These are phyloP conservation scores for Pungitius pungitius DNA, from an alignment of 2,113 vertebrate genomes.

Conservation along the genomic window DNA sequence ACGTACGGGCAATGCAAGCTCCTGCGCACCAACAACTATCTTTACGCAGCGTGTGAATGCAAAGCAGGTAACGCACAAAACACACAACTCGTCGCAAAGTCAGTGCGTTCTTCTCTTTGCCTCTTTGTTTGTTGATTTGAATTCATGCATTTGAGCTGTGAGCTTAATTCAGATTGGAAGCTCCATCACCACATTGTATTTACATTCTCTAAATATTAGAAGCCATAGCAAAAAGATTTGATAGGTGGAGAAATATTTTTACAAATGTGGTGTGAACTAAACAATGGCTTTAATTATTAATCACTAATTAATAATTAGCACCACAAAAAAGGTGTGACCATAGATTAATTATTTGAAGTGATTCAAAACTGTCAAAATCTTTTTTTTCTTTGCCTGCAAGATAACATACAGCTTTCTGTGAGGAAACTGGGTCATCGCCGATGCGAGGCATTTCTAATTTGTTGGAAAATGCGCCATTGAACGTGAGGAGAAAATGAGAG, in stretches of 20 bases:
- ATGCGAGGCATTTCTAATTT: constrained; percentile 49
- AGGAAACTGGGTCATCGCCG: constrained; percentile 48
- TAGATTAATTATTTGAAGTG: constrained; percentile 40
- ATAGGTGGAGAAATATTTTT: constrained; percentile 11
- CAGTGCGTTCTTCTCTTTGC: background rate
- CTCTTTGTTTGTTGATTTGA: constrained; percentile 11
- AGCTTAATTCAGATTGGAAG: constrained; percentile 20
- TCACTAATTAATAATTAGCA: constrained; percentile 41
- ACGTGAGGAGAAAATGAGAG: constrained; percentile 40
- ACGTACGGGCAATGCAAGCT: constrained; percentile 98
- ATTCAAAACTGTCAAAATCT: constrained; percentile 32
- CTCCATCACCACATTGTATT: constrained; percentile 18
- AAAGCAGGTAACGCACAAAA: constrained; percentile 88
- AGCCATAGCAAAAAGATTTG: constrained; percentile 19
- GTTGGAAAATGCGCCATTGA: constrained; percentile 39
- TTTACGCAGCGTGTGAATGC: constrained; percentile 97
- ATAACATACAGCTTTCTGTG: constrained; percentile 44
- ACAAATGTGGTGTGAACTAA: constrained; percentile 5
- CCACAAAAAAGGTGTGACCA: constrained; percentile 9
- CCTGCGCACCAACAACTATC: constrained; percentile 95
- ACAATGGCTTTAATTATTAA: constrained; percentile 38
- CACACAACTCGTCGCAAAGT: background rate
- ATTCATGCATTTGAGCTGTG: background rate
- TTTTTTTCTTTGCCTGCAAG: constrained; percentile 32
- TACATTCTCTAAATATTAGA: background rate